phyloP scores from a whole-genome alignment of 2,113 vertebrate species.

The Amia ocellicauda region DNA sequence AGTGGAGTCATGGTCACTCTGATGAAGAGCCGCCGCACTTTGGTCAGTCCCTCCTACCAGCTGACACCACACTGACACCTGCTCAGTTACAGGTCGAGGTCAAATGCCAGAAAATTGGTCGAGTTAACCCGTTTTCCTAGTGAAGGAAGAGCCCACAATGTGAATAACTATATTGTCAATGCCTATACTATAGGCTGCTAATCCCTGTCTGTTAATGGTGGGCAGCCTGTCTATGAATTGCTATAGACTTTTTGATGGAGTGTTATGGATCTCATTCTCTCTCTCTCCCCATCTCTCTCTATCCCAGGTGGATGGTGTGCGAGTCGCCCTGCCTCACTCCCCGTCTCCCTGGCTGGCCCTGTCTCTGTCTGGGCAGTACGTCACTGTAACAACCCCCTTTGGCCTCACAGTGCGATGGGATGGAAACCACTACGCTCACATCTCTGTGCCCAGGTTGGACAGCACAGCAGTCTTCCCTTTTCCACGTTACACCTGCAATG shows the following conservation, averaged over 20 bases:
- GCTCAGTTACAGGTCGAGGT: no score
- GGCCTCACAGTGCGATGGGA: constrained; percentile 74
- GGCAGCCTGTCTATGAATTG: no score
- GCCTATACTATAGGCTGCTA: no score
- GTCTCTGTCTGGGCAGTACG: constrained; percentile 64
- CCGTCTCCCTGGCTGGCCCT: constrained; percentile 55
- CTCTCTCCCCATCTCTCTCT: background rate
- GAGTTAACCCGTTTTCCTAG: no score
- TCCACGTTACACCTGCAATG: no score
- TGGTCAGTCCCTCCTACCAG: constrained; percentile 54
- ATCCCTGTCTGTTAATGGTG: no score
- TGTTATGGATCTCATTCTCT: no score
- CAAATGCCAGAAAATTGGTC: no score
- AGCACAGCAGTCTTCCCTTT: no score
- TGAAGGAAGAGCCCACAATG: no score
- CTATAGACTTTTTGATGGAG: no score
- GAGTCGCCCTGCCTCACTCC: constrained; percentile 60
- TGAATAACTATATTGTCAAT: no score
- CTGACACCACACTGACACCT: background rate
- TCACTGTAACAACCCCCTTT: constrained; percentile 64
- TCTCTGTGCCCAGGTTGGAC: constrained; percentile 62
- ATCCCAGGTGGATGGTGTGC: constrained; percentile 59
- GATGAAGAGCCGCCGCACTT: constrained; percentile 55
- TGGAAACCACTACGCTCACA: constrained; percentile 69
- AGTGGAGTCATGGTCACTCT: constrained; percentile 59